These are phyloP conservation scores for Limonius californicus DNA, from an alignment of 1,140 invertebrate species.

Conservation along the genomic window DNA sequence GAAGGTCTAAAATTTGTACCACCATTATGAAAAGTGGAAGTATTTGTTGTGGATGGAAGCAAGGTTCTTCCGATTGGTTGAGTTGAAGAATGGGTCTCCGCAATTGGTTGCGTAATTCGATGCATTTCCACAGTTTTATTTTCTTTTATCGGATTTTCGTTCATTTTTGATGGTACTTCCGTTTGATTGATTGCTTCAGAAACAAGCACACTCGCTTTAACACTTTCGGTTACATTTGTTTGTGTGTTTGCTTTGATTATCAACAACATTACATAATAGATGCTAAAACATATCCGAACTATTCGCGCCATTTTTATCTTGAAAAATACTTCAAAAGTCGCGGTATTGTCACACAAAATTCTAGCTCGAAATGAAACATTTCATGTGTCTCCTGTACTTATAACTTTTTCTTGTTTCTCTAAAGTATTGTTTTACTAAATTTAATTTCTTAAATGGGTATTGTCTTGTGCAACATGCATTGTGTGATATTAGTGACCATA, in stretches of 20 bases:
- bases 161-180: background rate
- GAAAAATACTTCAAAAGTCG: too few species aligned
- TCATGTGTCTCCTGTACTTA: background rate
- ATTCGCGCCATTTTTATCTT: background rate
- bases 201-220: too few species aligned
- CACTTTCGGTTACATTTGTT: background rate
- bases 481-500: conserved; percentile 6
- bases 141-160: background rate
- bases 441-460: background rate
- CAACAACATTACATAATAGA: background rate
- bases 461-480: background rate
- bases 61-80: background rate
- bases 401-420: background rate
- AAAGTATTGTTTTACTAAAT: background rate
- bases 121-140: background rate
- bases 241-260: background rate
- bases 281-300: background rate
- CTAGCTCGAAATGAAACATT: background rate
- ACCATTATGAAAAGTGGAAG: background rate
- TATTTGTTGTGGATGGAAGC: background rate
- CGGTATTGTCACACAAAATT: too few species aligned
- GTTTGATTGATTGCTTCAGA: too few species aligned
- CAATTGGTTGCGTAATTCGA: background rate
- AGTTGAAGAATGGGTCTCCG: background rate
- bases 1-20: background rate